Percentiles rank a stretch among this genome's conserved stretches.
Evolutionary conservation across 1,140 invertebrate genomes (phyloP).

Genomic region (Aporrectodea caliginosa): DNA sequence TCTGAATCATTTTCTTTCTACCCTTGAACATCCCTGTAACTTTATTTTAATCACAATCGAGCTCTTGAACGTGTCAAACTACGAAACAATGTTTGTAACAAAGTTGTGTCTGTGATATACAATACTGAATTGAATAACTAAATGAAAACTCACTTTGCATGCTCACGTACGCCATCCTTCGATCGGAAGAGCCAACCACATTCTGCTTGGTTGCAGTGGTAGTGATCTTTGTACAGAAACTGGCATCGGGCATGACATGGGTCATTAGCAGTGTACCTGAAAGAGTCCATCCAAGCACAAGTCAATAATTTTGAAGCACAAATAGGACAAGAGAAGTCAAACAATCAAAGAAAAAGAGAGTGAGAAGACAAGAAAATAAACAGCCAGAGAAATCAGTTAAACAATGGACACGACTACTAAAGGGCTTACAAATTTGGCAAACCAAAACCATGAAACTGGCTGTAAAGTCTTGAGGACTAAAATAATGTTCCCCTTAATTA

Average conservation of each 20-base stretch:
- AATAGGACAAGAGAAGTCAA: no score
- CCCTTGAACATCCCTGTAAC: not conserved
- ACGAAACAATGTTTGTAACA: not conserved
- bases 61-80: not conserved
- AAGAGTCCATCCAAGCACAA: no score
- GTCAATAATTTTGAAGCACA: no score
- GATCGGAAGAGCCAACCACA: slow-evolving; percentile 62
- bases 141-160: slow-evolving; percentile 60
- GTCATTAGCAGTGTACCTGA: slow-evolving; percentile 59
- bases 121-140: not conserved
- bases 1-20: not conserved
- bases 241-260: slow-evolving; percentile 66
- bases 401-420: no score
- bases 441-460: no score
- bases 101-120: not conserved
- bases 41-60: not conserved
- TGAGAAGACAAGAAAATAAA: no score
- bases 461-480: no score
- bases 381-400: no score
- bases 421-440: no score
- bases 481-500: no score
- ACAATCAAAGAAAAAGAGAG: no score
- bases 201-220: slow-evolving; percentile 63
- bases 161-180: slow-evolving; percentile 75
- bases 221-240: slow-evolving; percentile 70